A percentile compares a stretch with the other conserved stretches of the same genome.
These are phyloP conservation scores for Felis chaus DNA, from an alignment of 2,113 vertebrate genomes.

Conservation along the genomic window DNA sequence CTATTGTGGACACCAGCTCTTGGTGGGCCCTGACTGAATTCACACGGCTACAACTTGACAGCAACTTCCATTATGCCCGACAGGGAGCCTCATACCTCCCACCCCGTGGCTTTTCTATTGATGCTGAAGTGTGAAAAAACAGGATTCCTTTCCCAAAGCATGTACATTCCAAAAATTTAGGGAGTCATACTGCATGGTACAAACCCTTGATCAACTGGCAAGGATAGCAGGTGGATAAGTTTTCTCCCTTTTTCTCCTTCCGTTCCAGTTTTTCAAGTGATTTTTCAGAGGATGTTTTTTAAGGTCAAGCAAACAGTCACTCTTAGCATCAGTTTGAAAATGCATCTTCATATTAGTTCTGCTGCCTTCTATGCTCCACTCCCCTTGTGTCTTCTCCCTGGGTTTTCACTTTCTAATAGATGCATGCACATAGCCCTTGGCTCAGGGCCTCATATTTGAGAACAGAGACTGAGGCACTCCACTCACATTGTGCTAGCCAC, in stretches of 20 bases:
- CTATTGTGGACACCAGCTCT: neutral
- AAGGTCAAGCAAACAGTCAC: neutral
- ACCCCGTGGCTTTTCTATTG: neutral
- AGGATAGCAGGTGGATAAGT: neutral
- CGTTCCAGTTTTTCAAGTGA: neutral
- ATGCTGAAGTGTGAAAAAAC: neutral
- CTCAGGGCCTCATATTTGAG: neutral
- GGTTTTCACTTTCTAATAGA: neutral
- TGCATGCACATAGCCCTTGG: neutral
- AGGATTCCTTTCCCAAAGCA: neutral
- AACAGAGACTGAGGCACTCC: neutral
- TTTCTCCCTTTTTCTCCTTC: neutral
- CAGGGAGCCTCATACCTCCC: neutral
- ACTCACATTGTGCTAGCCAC: neutral
- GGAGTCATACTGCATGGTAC: rapidly evolving
- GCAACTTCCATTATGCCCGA: neutral
- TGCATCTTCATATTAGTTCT: no score
- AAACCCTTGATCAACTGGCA: neutral
- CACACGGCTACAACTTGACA: neutral
- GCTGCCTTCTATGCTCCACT: neutral
- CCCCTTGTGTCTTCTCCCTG: neutral
- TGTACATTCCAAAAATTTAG: neutral
- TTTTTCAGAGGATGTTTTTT: neutral
- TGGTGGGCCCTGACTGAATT: neutral
- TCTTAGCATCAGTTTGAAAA: neutral